Conservation (phyloP, 2,797 vertebrate species). For the Delichon dasypus region DNA sequence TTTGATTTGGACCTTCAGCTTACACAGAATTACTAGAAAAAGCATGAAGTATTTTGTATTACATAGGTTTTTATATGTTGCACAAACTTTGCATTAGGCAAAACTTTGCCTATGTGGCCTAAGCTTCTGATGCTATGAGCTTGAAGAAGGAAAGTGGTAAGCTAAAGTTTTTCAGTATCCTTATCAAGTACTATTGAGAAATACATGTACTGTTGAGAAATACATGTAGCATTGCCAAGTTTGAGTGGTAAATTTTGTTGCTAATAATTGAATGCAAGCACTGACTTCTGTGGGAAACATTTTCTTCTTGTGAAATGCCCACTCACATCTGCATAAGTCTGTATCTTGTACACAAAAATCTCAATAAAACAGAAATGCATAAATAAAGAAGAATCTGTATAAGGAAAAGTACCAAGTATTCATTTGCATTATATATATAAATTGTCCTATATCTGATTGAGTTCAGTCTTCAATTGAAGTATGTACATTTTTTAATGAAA, state of each 20-base stretch:
- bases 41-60: background rate
- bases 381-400: background rate
- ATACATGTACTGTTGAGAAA: background rate
- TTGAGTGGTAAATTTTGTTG: background rate
- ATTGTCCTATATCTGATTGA: background rate
- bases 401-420: background rate
- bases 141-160: background rate
- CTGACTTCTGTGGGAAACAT: background rate
- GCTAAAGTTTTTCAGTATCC: background rate
- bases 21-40: background rate
- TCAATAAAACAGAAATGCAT: background rate
- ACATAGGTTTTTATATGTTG: background rate
- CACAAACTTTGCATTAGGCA: background rate
- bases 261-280: background rate
- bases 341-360: background rate
- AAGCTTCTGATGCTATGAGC: background rate
- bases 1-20: background rate
- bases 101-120: background rate
- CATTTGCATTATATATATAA: fast-evolving
- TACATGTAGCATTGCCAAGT: background rate
- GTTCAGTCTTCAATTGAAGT: background rate
- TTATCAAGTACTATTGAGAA: background rate
- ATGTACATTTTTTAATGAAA: background rate
- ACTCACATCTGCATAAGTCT: fast-evolving
- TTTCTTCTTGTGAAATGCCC: background rate